Conservation (phyloP, 2,113 vertebrate genomes). For the Telmatochromis brachygnathus region DNA sequence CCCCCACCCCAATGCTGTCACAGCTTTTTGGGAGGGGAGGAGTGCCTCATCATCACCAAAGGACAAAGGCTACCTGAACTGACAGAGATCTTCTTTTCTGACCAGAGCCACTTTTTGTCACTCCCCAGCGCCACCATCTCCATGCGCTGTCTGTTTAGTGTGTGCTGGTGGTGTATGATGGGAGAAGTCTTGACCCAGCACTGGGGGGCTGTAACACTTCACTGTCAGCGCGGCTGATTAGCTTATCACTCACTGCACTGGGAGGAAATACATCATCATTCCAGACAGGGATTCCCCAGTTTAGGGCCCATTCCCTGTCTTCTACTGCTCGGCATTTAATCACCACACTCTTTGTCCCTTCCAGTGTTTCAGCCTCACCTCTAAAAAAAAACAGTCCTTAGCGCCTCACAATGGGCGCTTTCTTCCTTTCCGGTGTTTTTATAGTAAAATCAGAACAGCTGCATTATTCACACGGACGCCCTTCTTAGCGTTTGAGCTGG, state of each 20-base stretch:
- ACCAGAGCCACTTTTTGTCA: constrained; percentile 56
- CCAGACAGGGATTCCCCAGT: constrained; percentile 60
- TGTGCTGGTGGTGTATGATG: constrained; percentile 57
- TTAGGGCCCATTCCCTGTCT: constrained; percentile 26
- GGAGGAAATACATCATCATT: constrained; percentile 67
- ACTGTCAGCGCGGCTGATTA: constrained; percentile 72
- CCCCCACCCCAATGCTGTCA: constrained; percentile 21
- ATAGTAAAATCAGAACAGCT: not conserved
- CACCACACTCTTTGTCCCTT: constrained; percentile 16
- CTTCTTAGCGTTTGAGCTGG: not conserved
- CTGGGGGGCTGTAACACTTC: constrained; percentile 67
- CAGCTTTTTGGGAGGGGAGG: not conserved
- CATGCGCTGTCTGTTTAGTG: constrained; percentile 53
- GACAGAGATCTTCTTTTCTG: constrained; percentile 69
- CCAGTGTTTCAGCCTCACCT: constrained; percentile 2
- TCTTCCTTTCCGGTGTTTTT: not conserved
- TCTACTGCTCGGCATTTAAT: constrained; percentile 40
- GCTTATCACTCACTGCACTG: constrained; percentile 68
- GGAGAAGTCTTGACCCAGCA: constrained; percentile 66
- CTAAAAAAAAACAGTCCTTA: not conserved
- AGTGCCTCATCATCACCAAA: constrained; percentile 12
- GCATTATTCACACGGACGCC: not conserved
- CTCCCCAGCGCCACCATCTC: constrained; percentile 17
- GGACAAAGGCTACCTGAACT: constrained; percentile 70
- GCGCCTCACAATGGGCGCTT: not conserved